Conservation (phyloP, 2,888 invertebrate genomes). For the Salticus scenicus region DNA sequence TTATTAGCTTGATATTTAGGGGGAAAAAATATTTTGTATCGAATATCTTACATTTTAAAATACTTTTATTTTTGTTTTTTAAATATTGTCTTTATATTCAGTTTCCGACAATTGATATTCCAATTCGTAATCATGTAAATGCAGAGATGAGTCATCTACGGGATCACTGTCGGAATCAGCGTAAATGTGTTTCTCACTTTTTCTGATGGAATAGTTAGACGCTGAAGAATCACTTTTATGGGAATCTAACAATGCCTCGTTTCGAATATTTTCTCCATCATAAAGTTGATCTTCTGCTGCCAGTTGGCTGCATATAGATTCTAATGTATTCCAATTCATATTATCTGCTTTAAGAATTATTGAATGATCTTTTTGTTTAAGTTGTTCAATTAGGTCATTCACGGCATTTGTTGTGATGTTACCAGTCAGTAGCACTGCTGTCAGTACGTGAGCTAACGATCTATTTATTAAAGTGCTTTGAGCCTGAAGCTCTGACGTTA, state of each 20-base stretch:
- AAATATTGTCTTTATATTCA: constrained; percentile 26
- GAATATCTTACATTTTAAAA: no score
- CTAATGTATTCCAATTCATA: constrained; percentile 27
- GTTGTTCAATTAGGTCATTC: constrained; percentile 17
- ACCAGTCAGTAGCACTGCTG: constrained; percentile 35
- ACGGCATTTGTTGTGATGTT: constrained; percentile 43
- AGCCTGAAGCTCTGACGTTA: constrained; percentile 42
- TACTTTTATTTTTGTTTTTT: neutral
- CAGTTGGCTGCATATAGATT: constrained; percentile 38
- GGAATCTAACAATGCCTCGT: neutral
- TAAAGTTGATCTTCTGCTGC: constrained; percentile 2
- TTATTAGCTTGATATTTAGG: no score
- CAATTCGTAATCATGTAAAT: constrained; percentile 36
- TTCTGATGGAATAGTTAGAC: neutral
- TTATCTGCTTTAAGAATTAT: constrained; percentile 29
- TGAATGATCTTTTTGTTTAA: constrained; percentile 25
- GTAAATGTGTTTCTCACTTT: neutral
- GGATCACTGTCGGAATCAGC: neutral
- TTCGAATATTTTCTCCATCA: neutral
- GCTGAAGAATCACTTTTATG: neutral
- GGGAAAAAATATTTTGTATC: no score
- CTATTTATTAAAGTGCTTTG: constrained; percentile 37
- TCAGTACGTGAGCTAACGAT: constrained; percentile 41
- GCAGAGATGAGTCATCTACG: neutral
- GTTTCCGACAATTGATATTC: constrained; percentile 52